A percentile compares a stretch with the other conserved stretches of the same genome.
Conservation (phyloP, 2,797 vertebrate genomes). For the Antrozous pallidus region DNA sequence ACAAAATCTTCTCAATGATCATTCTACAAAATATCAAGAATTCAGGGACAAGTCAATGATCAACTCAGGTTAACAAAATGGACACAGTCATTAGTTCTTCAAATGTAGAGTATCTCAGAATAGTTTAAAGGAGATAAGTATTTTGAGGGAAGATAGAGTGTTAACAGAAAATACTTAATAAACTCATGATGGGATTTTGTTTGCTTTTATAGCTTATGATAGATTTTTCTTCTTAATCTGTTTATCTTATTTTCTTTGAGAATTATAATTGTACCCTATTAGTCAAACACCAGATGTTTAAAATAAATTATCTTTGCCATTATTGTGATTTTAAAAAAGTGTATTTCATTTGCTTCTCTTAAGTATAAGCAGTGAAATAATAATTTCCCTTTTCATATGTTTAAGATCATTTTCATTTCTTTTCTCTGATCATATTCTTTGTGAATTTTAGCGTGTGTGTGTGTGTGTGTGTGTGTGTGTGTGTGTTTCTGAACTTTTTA, state of each 20-base stretch:
- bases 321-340: not conserved
- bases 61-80: not conserved
- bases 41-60: not conserved
- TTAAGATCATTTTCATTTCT: not conserved
- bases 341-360: not conserved
- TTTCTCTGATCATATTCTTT: not conserved
- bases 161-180: not conserved
- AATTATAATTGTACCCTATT: not conserved
- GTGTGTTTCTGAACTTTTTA: not conserved
- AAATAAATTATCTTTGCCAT: not conserved
- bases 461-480: not conserved
- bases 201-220: constrained; percentile 9
- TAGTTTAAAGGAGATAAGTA: not conserved
- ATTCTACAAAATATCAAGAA: not conserved
- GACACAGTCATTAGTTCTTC: not conserved
- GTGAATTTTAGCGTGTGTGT: not conserved
- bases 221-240: not conserved
- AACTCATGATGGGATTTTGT: not conserved
- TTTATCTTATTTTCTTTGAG: not conserved
- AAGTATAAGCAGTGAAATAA: not conserved
- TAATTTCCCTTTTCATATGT: not conserved
- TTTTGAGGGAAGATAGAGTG: not conserved
- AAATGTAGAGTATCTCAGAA: not conserved
- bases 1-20: not conserved
- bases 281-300: constrained; percentile 31